Evolutionary conservation across 2,888 invertebrate genomes (phyloP).

Genomic region (Cosmia trapezina): DNA sequence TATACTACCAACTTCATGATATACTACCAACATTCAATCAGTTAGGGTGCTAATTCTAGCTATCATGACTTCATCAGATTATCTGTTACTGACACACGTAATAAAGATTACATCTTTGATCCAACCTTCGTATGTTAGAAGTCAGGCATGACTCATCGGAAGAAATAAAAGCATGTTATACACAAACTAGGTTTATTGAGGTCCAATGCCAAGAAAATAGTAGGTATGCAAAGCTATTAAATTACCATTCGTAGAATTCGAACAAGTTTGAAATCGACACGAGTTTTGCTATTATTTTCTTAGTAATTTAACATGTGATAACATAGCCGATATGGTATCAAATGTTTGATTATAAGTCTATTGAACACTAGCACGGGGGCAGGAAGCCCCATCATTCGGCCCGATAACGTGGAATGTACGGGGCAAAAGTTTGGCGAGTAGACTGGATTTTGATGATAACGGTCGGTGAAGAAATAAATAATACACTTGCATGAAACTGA

Average conservation of each 20-base stretch:
- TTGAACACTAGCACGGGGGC: slow-evolving; percentile 74
- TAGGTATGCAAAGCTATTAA: slow-evolving; percentile 34
- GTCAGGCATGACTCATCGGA: slow-evolving; percentile 37
- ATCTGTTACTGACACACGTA: slow-evolving; percentile 19
- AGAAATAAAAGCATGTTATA: slow-evolving; percentile 19
- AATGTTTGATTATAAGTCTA: slow-evolving; percentile 83
- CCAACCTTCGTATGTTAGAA: slow-evolving; percentile 9
- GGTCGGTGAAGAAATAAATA: neutral
- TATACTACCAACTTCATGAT: too few species aligned
- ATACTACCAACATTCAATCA: neutral
- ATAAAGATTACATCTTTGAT: slow-evolving; percentile 37
- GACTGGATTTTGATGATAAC: neutral
- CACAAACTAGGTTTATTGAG: slow-evolving; percentile 17
- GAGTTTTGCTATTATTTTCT: slow-evolving; percentile 48
- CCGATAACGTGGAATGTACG: slow-evolving; percentile 70
- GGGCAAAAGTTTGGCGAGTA: slow-evolving; percentile 6
- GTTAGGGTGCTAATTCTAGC: neutral
- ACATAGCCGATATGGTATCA: slow-evolving; percentile 79
- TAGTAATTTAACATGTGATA: slow-evolving; percentile 65
- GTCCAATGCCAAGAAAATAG: slow-evolving; percentile 42
- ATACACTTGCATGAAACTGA: neutral
- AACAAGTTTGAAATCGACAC: slow-evolving; percentile 56
- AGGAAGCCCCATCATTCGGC: slow-evolving; percentile 79
- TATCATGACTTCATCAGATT: slow-evolving; percentile 5
- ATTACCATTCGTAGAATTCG: slow-evolving; percentile 42